Evolutionary conservation across 2,113 vertebrate species (phyloP).

Genomic region (Anser cygnoides): DNA sequence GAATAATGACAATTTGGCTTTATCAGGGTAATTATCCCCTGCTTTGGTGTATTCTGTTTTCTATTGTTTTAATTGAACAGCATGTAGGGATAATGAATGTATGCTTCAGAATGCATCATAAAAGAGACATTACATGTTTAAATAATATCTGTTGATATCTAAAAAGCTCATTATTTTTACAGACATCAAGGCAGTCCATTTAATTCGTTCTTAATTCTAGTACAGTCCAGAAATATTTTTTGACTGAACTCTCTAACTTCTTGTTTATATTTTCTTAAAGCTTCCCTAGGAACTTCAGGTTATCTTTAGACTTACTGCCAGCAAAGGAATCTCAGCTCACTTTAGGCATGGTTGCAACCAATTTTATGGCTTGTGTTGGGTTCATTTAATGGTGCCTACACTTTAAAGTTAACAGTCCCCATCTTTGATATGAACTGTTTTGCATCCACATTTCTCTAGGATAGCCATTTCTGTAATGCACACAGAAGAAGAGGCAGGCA

Average conservation of each 20-base stretch:
- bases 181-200: background rate
- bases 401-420: background rate
- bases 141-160: constrained; percentile 8
- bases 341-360: background rate
- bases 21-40: background rate
- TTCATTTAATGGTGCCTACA: background rate
- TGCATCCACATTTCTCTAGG: background rate
- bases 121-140: background rate
- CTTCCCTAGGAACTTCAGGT: background rate
- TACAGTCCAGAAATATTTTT: background rate
- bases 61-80: background rate
- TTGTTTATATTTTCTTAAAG: background rate
- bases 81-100: background rate
- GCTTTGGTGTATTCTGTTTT: background rate
- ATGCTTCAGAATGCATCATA: background rate
- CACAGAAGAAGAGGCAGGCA: rapidly evolving
- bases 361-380: background rate
- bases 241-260: background rate
- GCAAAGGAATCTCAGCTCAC: background rate
- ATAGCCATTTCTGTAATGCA: background rate
- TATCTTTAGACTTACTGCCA: background rate
- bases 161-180: background rate
- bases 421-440: background rate
- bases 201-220: background rate
- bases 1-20: background rate